Evolutionary conservation across 53 echinoderm and acorn worm species (phyloP), one percentile per base, ranked within the genome.

Genomic region (Glandiceps talaboti): DNA sequence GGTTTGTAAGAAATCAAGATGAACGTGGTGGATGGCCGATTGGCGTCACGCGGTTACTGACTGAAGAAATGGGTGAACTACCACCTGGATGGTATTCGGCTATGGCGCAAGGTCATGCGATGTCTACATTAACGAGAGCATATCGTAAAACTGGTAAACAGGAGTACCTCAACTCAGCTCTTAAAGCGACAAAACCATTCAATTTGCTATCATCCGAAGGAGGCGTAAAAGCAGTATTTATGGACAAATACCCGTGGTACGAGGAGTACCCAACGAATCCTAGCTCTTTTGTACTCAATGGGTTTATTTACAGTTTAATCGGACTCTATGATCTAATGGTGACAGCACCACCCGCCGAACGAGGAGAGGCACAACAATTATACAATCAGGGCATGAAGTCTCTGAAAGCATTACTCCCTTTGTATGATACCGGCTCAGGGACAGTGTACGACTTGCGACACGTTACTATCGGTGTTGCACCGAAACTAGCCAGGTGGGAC

Each of bases 91-190:
- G 99, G 99, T 99, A 99, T 73, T 99, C 99, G 0, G 88, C 99
- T 1, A 99, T 99, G 99, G 99, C 93, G 0, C 99, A 99, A 75
- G 99, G 99, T 26, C 99, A 99, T 30, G 99, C 93, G 27, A 93
- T 99, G 75, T 99, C 99, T 0, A 91, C 89, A 14, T 82, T 99
- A 25, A 82, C 89, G 31, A 75, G 99, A n/a, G 99, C 99, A 0
- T 94, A 89, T 73, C 73, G 83, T 26, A 91, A 84, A 32, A 91
- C 99, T 27, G 80, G 89, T 73, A 81, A 91, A 30, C 83, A 76
- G 73, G 82, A 85, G 29, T 99, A 99, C 79, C 31, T 93, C 30
- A 86, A 84, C 28, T 87, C 91, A 30, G 91, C 93, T 31, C 75
- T 99, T 74, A 86, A 82, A 31, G 99, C 91, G 27, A 91, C 89